Evolutionary conservation across 2,113 vertebrate genomes (phyloP).

Genomic region (Catharus bicknelli): DNA sequence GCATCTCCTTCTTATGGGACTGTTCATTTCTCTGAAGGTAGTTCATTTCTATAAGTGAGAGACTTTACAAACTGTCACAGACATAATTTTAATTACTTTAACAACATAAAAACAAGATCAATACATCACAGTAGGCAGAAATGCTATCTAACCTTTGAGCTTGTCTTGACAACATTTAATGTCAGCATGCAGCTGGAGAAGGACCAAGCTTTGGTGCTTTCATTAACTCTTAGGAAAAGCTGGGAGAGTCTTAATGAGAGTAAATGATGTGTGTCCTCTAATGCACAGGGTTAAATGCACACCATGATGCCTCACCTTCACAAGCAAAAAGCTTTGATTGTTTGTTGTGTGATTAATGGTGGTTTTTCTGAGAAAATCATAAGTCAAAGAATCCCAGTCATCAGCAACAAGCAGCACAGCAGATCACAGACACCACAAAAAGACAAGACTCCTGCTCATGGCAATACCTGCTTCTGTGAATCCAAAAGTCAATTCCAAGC

Average conservation of each 20-base stretch:
- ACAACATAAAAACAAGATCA: constrained; percentile 15
- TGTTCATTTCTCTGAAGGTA: background rate
- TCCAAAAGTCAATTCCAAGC: background rate
- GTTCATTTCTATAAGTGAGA: constrained; percentile 9
- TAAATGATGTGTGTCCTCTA: background rate
- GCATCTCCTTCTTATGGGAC: background rate
- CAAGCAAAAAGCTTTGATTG: background rate
- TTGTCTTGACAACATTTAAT: background rate
- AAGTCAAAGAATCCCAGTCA: background rate
- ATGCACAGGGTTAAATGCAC: background rate
- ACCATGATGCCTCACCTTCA: background rate
- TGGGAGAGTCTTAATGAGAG: background rate
- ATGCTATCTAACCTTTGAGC: constrained; percentile 6
- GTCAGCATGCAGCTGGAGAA: background rate
- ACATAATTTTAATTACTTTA: constrained; percentile 42
- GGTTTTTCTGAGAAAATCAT: background rate
- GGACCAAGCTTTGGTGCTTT: background rate
- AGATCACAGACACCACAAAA: background rate
- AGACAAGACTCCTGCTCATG: background rate
- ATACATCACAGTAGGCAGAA: constrained; percentile 22
- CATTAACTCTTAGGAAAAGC: background rate
- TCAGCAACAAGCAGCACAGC: background rate
- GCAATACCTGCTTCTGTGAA: background rate
- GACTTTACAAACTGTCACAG: background rate
- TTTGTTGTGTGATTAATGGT: fast-evolving